phyloP scores from a whole-genome alignment of 2,113 vertebrate species.

The Electrona antarctica region DNA sequence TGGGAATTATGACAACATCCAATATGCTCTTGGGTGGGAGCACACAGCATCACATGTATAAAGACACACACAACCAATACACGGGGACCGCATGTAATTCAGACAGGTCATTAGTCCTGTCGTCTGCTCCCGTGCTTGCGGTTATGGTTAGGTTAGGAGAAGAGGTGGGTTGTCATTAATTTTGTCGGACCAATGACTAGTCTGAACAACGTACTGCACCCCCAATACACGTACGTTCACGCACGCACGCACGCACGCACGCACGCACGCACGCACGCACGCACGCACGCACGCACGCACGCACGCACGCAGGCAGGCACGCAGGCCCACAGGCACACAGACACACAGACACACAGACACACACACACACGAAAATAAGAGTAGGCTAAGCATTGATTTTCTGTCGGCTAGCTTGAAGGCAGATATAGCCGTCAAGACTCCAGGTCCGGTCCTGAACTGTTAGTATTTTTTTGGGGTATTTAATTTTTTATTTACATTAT shows the following conservation, averaged over 20 bases:
- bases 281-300: conserved; percentile 11
- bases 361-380: too few relatives aligned
- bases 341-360: background rate
- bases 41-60: too few relatives aligned
- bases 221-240: too few relatives aligned
- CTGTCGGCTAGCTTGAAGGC: conserved; percentile 19
- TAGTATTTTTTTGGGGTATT: conserved; percentile 14
- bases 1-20: conserved; percentile 14
- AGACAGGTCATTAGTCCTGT: too few relatives aligned
- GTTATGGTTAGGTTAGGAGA: too few relatives aligned
- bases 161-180: too few relatives aligned
- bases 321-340: background rate
- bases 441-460: conserved; percentile 4
- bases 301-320: background rate
- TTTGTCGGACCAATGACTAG: too few relatives aligned
- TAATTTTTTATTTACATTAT: background rate
- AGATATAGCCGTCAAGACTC: too few relatives aligned
- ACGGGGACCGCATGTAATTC: too few relatives aligned
- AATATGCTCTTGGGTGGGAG: conserved; percentile 25
- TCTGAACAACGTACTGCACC: too few relatives aligned
- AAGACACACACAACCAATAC: too few relatives aligned
- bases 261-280: conserved; percentile 1
- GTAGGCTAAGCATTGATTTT: conserved; percentile 43
- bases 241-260: background rate
- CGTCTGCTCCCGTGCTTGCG: too few relatives aligned